Conservation (phyloP, 2,113 vertebrate species). For the Garra rufa region DNA sequence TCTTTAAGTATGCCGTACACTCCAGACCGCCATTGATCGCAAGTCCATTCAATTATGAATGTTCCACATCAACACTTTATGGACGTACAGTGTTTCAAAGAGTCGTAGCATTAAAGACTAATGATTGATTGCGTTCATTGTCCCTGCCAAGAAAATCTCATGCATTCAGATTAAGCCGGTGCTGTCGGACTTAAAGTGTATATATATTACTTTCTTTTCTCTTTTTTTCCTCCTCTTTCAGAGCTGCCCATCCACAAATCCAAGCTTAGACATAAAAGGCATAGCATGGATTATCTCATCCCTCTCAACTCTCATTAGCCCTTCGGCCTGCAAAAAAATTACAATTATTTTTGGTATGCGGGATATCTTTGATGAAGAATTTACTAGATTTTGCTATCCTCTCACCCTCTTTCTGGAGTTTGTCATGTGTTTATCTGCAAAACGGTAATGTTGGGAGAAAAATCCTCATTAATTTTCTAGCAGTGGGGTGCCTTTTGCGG, state of each 20-base stretch:
- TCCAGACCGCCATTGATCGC: slow-evolving; percentile 45
- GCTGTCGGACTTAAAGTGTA: slow-evolving; percentile 45
- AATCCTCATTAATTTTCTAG: slow-evolving; percentile 55
- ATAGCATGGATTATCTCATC: slow-evolving; percentile 45
- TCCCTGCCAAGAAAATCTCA: slow-evolving; percentile 28
- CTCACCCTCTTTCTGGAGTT: slow-evolving; percentile 35
- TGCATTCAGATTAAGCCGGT: slow-evolving; percentile 51
- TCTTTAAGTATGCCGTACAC: slow-evolving; percentile 16
- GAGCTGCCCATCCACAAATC: slow-evolving; percentile 33
- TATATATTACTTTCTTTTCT: slow-evolving; percentile 37
- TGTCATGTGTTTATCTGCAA: slow-evolving; percentile 58
- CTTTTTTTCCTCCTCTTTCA: background rate
- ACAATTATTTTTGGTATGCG: slow-evolving; percentile 56
- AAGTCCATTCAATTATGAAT: slow-evolving; percentile 56
- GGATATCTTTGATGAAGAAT: slow-evolving; percentile 56
- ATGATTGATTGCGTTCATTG: slow-evolving; percentile 43
- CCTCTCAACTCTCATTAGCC: slow-evolving; percentile 57
- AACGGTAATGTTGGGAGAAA: slow-evolving; percentile 54
- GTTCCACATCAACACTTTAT: slow-evolving; percentile 34
- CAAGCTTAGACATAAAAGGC: slow-evolving; percentile 49
- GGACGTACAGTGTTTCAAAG: slow-evolving; percentile 29
- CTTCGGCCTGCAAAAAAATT: slow-evolving; percentile 55
- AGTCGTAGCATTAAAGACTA: slow-evolving; percentile 32
- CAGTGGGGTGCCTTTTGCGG: slow-evolving; percentile 50
- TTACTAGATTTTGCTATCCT: slow-evolving; percentile 34